phyloP scores from a whole-genome alignment of 1,140 invertebrate genomes.

The Megalonaias nervosa region DNA sequence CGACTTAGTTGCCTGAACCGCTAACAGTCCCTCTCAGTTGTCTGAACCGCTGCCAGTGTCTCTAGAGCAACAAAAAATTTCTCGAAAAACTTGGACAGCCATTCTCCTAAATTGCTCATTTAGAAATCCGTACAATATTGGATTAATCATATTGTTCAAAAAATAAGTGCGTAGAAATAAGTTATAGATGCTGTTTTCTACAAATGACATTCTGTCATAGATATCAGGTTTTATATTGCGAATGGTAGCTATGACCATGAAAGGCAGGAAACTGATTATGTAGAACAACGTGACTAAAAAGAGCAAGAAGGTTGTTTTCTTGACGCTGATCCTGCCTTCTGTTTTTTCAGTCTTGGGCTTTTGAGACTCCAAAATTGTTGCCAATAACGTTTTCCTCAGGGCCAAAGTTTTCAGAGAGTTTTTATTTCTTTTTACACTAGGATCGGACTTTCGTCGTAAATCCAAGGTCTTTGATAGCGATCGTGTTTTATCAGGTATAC shows the following conservation, averaged over 20 bases:
- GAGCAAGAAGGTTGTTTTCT: conserved; percentile 31
- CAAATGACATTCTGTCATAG: conserved; percentile 6
- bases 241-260: conserved; percentile 21
- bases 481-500: too few relatives aligned
- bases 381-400: conserved; percentile 1
- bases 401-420: conserved; percentile 12
- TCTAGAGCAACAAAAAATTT: too few relatives aligned
- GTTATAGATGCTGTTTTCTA: conserved; percentile 26
- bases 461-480: neutral
- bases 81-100: conserved; percentile 11
- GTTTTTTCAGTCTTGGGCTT: too few relatives aligned
- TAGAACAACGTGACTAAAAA: conserved; percentile 33
- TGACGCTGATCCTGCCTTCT: neutral
- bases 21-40: too few relatives aligned
- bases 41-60: too few relatives aligned
- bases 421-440: conserved; percentile 15
- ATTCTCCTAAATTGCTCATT: conserved; percentile 37
- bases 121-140: conserved; percentile 42
- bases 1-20: too few relatives aligned
- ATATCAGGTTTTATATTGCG: conserved; percentile 17
- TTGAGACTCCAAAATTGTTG: too few relatives aligned
- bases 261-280: conserved; percentile 32
- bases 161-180: conserved; percentile 42
- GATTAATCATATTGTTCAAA: conserved; percentile 45
- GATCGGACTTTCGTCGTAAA: neutral